phyloP scores from a whole-genome alignment of 2,797 vertebrate species.

The Acanthurus tractus region DNA sequence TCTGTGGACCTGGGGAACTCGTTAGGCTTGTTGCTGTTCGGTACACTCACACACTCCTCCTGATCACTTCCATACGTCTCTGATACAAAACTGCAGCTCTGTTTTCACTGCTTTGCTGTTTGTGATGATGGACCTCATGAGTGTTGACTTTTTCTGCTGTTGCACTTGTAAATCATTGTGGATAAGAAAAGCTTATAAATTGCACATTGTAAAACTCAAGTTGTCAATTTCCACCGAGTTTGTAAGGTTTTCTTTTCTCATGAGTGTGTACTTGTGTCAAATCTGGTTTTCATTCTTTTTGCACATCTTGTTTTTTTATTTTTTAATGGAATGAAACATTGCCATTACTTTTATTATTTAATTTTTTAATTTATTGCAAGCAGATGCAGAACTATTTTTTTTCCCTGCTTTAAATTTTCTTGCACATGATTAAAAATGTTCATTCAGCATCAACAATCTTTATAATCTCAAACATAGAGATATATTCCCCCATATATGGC shows the following conservation, averaged over 20 bases:
- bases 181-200: slow-evolving; percentile 22
- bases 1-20: slow-evolving; percentile 78
- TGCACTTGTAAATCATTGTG: slow-evolving; percentile 48
- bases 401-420: background rate
- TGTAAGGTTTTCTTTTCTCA: slow-evolving; percentile 16
- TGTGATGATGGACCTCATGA: slow-evolving; percentile 32
- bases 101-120: slow-evolving; percentile 46
- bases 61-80: slow-evolving; percentile 46
- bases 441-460: slow-evolving; percentile 6
- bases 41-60: slow-evolving; percentile 39
- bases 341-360: slow-evolving; percentile 26
- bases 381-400: slow-evolving; percentile 20
- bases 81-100: slow-evolving; percentile 28
- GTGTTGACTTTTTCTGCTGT: slow-evolving; percentile 21
- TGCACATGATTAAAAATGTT: background rate
- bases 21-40: slow-evolving; percentile 73
- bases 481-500: background rate
- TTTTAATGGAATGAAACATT: slow-evolving; percentile 16
- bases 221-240: background rate
- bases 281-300: slow-evolving; percentile 12
- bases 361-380: slow-evolving; percentile 15
- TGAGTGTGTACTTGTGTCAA: background rate
- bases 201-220: slow-evolving; percentile 23
- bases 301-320: background rate
- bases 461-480: background rate